These are phyloP conservation scores for Ophthalmolycus amberensis DNA, from an alignment of 2,113 vertebrate species.

Conservation along the genomic window DNA sequence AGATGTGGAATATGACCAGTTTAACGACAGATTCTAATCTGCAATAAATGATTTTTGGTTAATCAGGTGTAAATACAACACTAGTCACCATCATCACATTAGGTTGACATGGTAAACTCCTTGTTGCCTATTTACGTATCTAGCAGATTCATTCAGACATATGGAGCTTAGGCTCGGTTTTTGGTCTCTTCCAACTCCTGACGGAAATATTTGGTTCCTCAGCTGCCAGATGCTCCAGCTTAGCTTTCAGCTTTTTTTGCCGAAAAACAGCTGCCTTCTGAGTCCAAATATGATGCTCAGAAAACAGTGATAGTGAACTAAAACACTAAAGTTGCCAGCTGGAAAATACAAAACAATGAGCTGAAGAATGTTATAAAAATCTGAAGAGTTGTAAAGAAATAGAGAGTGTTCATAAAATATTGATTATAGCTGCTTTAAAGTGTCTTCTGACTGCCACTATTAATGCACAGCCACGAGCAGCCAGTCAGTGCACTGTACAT, in stretches of 20 bases:
- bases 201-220: neutral
- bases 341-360: neutral
- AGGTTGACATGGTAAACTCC: too few species aligned
- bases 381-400: neutral
- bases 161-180: neutral
- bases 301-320: too few species aligned
- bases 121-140: neutral
- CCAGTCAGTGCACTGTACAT: constrained; percentile 2
- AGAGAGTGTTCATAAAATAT: neutral
- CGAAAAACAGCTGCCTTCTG: too few species aligned
- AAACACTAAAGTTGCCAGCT: neutral
- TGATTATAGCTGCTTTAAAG: neutral
- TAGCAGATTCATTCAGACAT: neutral
- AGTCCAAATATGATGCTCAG: too few species aligned
- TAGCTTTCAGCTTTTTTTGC: too few species aligned
- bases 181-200: neutral
- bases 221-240: neutral
- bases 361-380: neutral
- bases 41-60: too few species aligned
- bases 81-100: neutral
- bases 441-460: neutral
- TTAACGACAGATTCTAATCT: neutral
- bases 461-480: neutral
- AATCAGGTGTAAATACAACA: neutral
- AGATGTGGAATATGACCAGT: neutral